Evolutionary conservation across 2,113 vertebrate species (phyloP).

Genomic region (Crotalus viridis): DNA sequence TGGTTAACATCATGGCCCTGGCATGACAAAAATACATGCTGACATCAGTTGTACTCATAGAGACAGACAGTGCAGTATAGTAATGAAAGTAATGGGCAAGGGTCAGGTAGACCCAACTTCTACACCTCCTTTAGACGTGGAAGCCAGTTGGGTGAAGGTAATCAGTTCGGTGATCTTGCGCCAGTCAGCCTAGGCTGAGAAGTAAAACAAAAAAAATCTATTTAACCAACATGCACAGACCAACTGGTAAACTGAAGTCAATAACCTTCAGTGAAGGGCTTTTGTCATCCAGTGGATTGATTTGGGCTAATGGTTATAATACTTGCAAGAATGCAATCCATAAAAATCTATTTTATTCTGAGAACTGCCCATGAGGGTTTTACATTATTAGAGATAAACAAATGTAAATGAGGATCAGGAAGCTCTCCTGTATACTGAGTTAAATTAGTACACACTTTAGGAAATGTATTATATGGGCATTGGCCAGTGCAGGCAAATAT

Average conservation of each 20-base stretch:
- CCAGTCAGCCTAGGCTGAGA: neutral
- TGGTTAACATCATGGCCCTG: neutral
- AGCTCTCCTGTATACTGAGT: neutral
- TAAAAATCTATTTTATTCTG: neutral
- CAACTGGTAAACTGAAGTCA: neutral
- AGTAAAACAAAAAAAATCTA: neutral
- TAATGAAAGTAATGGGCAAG: neutral
- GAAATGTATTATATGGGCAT: neutral
- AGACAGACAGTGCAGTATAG: neutral
- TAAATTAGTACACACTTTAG: neutral
- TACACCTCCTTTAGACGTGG: neutral
- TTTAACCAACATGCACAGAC: neutral
- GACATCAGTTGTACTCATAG: neutral
- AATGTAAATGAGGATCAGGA: neutral
- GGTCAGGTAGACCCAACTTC: neutral
- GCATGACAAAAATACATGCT: too few species aligned
- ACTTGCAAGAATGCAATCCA: neutral
- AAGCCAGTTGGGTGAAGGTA: neutral
- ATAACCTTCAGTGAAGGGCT: neutral
- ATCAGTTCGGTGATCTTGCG: neutral
- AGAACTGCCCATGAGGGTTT: neutral
- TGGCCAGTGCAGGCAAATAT: neutral
- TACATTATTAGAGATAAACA: neutral
- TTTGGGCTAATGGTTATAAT: neutral
- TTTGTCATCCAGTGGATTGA: neutral